phyloP scores from a whole-genome alignment of 2,888 invertebrate genomes.

The Napeogenes inachia region DNA sequence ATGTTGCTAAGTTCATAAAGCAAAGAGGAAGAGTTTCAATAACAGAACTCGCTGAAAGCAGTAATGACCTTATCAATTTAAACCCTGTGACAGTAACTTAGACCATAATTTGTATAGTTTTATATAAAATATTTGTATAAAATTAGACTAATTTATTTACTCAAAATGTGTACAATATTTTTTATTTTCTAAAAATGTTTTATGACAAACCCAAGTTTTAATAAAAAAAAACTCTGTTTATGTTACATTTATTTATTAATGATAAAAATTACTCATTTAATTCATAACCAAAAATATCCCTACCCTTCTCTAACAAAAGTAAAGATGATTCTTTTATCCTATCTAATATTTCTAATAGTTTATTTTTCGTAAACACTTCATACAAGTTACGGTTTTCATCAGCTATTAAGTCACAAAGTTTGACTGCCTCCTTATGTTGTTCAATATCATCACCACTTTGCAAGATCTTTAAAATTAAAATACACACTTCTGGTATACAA shows the following conservation, averaged over 20 bases:
- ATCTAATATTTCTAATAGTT: conserved; percentile 84
- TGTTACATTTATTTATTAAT: conserved; percentile 21
- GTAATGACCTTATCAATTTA: conserved; percentile 93
- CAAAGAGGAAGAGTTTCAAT: conserved; percentile 97
- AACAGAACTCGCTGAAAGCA: conserved; percentile 94
- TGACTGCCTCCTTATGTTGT: conserved; percentile 82
- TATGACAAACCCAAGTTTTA: no score
- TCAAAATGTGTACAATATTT: conserved; percentile 7
- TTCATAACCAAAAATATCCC: conserved; percentile 90
- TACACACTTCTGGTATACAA: conserved; percentile 89
- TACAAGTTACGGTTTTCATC: conserved; percentile 88
- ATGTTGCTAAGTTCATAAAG: conserved; percentile 96
- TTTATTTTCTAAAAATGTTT: not conserved
- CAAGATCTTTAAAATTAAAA: conserved; percentile 87
- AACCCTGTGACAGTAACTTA: conserved; percentile 72
- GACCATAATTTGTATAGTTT: conserved; percentile 1
- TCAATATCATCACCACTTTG: conserved; percentile 85
- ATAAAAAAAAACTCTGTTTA: conserved; percentile 22
- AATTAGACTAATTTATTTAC: not conserved
- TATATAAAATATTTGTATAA: conserved; percentile 2
- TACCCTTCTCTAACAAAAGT: conserved; percentile 83
- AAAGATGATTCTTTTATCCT: conserved; percentile 89
- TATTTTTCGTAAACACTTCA: conserved; percentile 87
- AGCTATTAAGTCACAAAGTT: conserved; percentile 87
- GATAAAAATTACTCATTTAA: conserved; percentile 44